These are phyloP conservation scores for Amazona vittata DNA, from an alignment of 2,113 vertebrate genomes.

Conservation along the genomic window DNA sequence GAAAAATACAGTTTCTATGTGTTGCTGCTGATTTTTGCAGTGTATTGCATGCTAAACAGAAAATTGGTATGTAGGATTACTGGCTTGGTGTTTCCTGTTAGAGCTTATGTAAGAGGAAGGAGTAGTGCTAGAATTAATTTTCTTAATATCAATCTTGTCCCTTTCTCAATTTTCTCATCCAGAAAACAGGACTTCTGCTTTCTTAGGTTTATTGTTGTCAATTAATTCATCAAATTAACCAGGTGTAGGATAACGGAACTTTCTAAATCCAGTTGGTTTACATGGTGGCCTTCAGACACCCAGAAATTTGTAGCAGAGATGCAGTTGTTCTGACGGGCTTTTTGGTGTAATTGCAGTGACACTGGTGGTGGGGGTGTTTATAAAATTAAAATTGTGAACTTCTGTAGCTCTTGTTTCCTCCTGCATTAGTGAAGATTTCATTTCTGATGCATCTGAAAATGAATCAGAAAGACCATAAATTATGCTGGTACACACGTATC, in stretches of 20 bases:
- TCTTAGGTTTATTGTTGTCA: neutral
- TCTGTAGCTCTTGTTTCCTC: neutral
- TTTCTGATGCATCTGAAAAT: neutral
- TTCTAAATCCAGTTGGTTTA: neutral
- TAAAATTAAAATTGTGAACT: neutral
- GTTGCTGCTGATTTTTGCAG: neutral
- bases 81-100: neutral
- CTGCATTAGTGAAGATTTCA: neutral
- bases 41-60: neutral
- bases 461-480: neutral
- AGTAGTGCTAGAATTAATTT: neutral
- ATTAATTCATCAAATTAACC: neutral
- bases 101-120: neutral
- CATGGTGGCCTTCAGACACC: neutral
- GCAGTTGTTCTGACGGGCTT: neutral
- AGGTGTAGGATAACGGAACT: neutral
- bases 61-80: neutral
- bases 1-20: neutral
- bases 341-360: neutral
- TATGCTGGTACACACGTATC: fast-evolving
- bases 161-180: neutral
- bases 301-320: neutral
- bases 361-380: neutral
- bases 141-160: neutral
- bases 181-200: neutral